Conservation (phyloP, 2,113 vertebrate genomes). For the Muntiacus reevesi region DNA sequence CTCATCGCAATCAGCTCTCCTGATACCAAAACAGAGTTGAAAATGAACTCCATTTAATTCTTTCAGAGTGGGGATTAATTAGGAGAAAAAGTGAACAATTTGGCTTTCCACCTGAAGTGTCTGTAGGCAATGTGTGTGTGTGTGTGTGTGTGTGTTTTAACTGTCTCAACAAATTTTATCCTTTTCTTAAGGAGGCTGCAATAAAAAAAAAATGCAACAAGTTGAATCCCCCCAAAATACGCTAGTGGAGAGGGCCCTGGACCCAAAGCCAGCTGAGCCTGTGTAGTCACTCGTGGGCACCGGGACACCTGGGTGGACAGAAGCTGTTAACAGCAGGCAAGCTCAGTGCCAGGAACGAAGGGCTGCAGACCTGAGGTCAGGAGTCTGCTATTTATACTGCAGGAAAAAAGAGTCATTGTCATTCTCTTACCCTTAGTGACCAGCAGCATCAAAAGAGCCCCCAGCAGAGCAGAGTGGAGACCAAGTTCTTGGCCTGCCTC, state of each 20-base stretch:
- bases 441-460: background rate
- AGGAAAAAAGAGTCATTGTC: rapidly evolving
- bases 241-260: too few relatives aligned
- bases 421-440: background rate
- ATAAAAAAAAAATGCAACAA: background rate
- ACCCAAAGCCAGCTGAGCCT: rapidly evolving
- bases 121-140: background rate
- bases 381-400: background rate
- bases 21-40: background rate
- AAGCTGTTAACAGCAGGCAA: rapidly evolving
- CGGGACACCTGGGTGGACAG: rapidly evolving
- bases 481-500: background rate
- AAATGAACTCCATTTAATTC: background rate
- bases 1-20: background rate
- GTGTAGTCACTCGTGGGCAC: rapidly evolving
- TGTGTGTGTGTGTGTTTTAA: background rate
- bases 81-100: background rate
- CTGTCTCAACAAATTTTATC: background rate
- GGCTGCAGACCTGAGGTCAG: rapidly evolving
- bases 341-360: background rate
- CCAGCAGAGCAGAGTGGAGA: background rate
- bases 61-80: background rate
- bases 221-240: background rate
- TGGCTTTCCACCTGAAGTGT: background rate
- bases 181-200: background rate